A percentile compares a stretch with the other conserved stretches of the same genome.
phyloP scores from a whole-genome alignment of 2,888 invertebrate genomes.

The Athalia cordata region DNA sequence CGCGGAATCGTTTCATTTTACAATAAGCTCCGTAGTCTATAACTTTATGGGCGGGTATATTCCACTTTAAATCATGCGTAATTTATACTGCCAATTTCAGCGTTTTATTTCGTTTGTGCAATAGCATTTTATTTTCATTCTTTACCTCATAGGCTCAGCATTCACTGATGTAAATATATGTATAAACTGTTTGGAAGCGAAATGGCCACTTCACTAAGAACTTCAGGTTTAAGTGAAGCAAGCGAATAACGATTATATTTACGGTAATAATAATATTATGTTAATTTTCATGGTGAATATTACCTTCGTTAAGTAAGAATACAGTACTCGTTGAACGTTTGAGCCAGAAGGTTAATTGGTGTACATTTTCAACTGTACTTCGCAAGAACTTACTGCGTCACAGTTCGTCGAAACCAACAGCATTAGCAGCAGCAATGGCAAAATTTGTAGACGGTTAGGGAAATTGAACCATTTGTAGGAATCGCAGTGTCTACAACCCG shows the following conservation, averaged over 20 bases:
- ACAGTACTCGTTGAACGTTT: conserved; percentile 20
- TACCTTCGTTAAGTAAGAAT: not conserved
- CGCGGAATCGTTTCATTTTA: not conserved
- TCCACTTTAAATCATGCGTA: not conserved
- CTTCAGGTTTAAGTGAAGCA: conserved; percentile 22
- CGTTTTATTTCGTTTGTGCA: not conserved
- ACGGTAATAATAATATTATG: conserved; percentile 34
- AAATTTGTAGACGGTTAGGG: conserved; percentile 17
- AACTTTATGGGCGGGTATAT: not conserved
- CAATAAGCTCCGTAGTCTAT: not conserved
- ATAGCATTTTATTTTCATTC: conserved; percentile 2
- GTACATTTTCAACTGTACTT: not conserved
- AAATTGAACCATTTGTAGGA: conserved; percentile 30
- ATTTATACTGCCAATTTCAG: not conserved
- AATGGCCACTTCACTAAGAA: conserved; percentile 17
- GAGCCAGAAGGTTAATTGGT: conserved; percentile 18
- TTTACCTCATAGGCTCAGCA: not conserved
- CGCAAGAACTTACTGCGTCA: not conserved
- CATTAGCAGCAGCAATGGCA: not conserved
- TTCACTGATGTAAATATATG: not conserved
- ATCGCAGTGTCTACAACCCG: conserved; percentile 13
- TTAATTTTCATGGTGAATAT: conserved; percentile 26
- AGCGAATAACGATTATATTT: conserved; percentile 31
- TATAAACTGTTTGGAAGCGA: conserved; percentile 12
- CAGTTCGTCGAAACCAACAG: conserved; percentile 1